Evolutionary conservation across 92 coral and sea anemone genomes (phyloP), one percentile per base, ranked within the genome.

Genomic region (Parazoanthus darwini): DNA sequence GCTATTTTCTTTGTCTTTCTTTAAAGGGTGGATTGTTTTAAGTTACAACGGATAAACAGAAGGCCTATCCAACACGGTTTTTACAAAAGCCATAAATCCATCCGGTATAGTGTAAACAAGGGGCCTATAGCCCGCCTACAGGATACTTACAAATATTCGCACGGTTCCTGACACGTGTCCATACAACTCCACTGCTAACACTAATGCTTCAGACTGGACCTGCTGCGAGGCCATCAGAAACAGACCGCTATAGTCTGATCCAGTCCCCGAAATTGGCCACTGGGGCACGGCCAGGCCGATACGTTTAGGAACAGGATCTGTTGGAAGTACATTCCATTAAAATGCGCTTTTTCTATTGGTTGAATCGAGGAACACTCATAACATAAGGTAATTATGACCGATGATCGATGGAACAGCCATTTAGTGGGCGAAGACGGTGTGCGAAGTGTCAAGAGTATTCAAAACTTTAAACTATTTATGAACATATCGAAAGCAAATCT

Each of bases 211-310:
- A 5, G 85, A 70, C 23, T 77, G 22, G 82, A 91, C 90, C 79
- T 89, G 90, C 33, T 90, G 89, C 7, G 95, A 80, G 13, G 92
- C 90, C 79, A 95, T 89, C 86, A 94, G 37, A 76, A 95, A 94
- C 81, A 92, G 79, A 23, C 98, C 98, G 46, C 44, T 33, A 79
- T 89, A 4, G 75, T 16, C 39, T 54, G 98, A 91, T 37, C 88
- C 38, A 38, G 79, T 59, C 79, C 86, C 92, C 23, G 92, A 77
- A 22, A 93, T 83, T 4, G 38, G 29, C 98, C 98, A 95, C 77
- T 94, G 98, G 13, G 98, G 96, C 38, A 95, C 88, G 20, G 98
- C 89, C 48, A 93, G 89, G 43, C 98, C 98, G n/a, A 92, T 90
- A 0, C 92, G 85, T 6, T 74, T 82, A 63, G 85, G 91, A 9